Evolutionary conservation across 2,797 vertebrate species (phyloP), one percentile per base, ranked within the genome.

Genomic region (Malacoraja senta): DNA sequence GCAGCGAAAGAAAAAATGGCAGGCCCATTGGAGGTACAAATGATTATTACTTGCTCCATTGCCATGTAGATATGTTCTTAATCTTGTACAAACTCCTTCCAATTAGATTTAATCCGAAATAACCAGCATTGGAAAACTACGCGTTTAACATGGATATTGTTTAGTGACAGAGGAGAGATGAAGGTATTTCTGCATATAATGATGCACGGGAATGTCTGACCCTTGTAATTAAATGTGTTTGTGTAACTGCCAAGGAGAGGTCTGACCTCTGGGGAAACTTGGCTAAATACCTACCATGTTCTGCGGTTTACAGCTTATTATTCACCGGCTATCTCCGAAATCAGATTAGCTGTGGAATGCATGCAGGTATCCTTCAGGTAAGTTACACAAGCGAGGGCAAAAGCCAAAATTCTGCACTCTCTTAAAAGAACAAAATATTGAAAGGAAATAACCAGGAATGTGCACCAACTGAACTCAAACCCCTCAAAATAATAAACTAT

Each of bases 301-400:
- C 44, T 92, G 90, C 15, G 71, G 90, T 74, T 53, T 92, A 76
- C 58, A 74, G 90, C 90, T 76, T 92, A 92, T 74, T 53, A 38
- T 76, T 92, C 9, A 3, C 26, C 2, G 24, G 26, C 72, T 92
- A 92, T 92, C 90, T 76, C 29, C 29, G n/a, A 76, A 44, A 92
- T 92, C 71, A n/a, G 38, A 13, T 92, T 38, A 35, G 90, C 26
- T 92, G 38, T 76, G 90, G 90, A 92, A 92, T 92, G 90, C 38
- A 92, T 92, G 90, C 90, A 76, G 90, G 90, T 92, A 76, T 26
- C 90, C 71, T 92, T 58, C 71, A 76, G 72, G 68, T 15, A 4
- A 44, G 76, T 24, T 7, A 53, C 44, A 92, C 71, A 76, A 38
- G 71, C 58, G 90, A 76, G 90, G 72, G 90, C 38, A 53, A n/a